Conservation (phyloP, 2,888 invertebrate species). For the Hirudinaria manillensis region DNA sequence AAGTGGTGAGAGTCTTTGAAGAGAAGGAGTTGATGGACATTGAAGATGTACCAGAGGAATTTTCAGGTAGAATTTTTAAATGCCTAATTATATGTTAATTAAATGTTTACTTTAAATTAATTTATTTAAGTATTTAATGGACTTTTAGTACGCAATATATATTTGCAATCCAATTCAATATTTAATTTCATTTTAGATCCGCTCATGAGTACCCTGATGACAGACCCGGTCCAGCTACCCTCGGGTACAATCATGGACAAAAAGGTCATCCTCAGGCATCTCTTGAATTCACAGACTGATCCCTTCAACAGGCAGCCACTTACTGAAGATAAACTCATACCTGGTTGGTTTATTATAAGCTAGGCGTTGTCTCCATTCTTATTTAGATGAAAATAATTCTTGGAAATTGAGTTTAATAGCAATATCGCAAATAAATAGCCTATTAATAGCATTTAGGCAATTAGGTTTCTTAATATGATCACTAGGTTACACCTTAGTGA, state of each 20-base stretch:
- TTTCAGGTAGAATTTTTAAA: conserved; percentile 57
- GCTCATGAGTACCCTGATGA: conserved; percentile 93
- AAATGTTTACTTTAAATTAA: too few relatives aligned
- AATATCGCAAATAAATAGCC: too few relatives aligned
- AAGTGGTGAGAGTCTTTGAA: conserved; percentile 62
- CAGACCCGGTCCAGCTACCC: conserved; percentile 84
- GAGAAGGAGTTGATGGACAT: conserved; percentile 81
- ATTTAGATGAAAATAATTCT: neutral
- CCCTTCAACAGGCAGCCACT: conserved; percentile 94
- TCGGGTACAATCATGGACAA: conserved; percentile 77
- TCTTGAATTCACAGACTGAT: conserved; percentile 90
- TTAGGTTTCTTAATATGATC: too few relatives aligned
- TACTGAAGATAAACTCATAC: conserved; percentile 83
- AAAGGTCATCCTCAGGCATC: conserved; percentile 82
- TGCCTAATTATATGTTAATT: too few relatives aligned
- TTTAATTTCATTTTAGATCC: conserved; percentile 63
- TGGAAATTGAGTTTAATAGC: too few relatives aligned
- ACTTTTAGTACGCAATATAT: too few relatives aligned
- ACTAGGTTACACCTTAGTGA: too few relatives aligned
- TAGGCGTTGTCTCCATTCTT: neutral
- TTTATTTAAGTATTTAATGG: too few relatives aligned
- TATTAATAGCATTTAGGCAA: too few relatives aligned
- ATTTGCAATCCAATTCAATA: neutral
- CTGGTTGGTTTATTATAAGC: conserved; percentile 49
- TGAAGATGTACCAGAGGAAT: conserved; percentile 92